A percentile compares a stretch with the other conserved stretches of the same genome.
These are phyloP conservation scores for Hassar affinis DNA, from an alignment of 2,113 vertebrate genomes.

Conservation along the genomic window DNA sequence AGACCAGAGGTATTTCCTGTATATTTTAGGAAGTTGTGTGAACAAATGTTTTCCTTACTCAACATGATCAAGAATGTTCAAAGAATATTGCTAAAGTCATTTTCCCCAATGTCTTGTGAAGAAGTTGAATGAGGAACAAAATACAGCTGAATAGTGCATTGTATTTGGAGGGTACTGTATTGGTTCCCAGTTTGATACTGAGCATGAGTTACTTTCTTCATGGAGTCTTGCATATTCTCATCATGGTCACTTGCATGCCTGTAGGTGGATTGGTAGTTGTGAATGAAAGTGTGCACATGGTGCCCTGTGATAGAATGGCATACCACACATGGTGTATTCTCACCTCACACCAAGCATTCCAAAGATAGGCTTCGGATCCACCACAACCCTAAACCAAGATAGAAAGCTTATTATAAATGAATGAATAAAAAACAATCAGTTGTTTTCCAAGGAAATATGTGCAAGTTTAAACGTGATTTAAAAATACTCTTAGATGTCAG, in stretches of 20 bases:
- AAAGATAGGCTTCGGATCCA: neutral
- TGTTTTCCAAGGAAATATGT: neutral
- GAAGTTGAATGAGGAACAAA: neutral
- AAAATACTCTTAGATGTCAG: neutral
- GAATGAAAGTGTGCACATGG: neutral
- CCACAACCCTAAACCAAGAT: neutral
- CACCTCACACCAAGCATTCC: neutral
- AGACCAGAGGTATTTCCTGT: neutral
- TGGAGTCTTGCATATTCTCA: neutral
- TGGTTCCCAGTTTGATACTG: neutral
- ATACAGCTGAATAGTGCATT: neutral
- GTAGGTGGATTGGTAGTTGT: neutral
- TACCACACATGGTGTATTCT: neutral
- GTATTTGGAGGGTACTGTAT: too few species aligned
- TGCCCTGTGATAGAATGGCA: neutral
- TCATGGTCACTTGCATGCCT: neutral
- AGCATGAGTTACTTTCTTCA: neutral
- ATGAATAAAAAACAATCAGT: neutral
- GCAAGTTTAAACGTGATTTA: neutral
- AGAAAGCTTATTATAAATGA: neutral
- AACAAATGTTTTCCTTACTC: neutral
- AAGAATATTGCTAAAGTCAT: neutral
- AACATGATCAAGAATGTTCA: neutral
- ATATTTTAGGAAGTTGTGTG: neutral
- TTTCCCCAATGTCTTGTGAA: neutral